Evolutionary conservation across 2,797 vertebrate species (phyloP).

Genomic region (Mormyrus proboscirostris): DNA sequence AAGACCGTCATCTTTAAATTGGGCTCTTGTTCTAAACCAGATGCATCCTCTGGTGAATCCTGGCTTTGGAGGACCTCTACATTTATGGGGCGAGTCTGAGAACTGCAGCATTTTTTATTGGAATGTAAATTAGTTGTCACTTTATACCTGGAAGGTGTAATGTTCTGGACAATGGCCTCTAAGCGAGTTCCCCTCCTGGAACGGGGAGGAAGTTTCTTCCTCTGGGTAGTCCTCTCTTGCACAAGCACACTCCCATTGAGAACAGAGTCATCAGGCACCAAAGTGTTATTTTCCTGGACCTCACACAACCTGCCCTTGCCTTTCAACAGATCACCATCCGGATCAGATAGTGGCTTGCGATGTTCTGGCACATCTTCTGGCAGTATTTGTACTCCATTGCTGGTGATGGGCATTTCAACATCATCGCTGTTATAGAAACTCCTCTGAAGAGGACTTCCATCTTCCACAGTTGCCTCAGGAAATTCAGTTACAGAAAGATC

Average conservation of each 20-base stretch:
- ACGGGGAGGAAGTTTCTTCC: conserved; percentile 55
- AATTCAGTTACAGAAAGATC: conserved; percentile 23
- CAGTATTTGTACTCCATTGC: conserved; percentile 25
- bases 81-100: conserved; percentile 23
- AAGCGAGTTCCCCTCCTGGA: conserved; percentile 55
- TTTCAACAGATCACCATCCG: conserved; percentile 42
- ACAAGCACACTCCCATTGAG: conserved; percentile 44
- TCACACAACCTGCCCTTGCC: conserved; percentile 29
- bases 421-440: conserved; percentile 17
- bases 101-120: conserved; percentile 40
- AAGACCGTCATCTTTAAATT: conserved; percentile 35
- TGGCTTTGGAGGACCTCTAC: conserved; percentile 14
- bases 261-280: conserved; percentile 28
- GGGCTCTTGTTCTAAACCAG: conserved; percentile 18
- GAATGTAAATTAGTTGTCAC: conserved; percentile 44
- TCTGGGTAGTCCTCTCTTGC: conserved; percentile 42
- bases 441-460: conserved; percentile 17
- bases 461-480: conserved; percentile 12
- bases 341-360: conserved; percentile 27
- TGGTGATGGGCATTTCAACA: conserved; percentile 30
- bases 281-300: conserved; percentile 32
- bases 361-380: conserved; percentile 4
- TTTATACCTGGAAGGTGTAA: conserved; percentile 57
- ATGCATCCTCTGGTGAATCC: conserved; percentile 14
- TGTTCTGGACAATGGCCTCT: conserved; percentile 65